Conservation (phyloP, 64 coral and sea anemone genomes). For the Dendrophyllia cribrosa region DNA sequence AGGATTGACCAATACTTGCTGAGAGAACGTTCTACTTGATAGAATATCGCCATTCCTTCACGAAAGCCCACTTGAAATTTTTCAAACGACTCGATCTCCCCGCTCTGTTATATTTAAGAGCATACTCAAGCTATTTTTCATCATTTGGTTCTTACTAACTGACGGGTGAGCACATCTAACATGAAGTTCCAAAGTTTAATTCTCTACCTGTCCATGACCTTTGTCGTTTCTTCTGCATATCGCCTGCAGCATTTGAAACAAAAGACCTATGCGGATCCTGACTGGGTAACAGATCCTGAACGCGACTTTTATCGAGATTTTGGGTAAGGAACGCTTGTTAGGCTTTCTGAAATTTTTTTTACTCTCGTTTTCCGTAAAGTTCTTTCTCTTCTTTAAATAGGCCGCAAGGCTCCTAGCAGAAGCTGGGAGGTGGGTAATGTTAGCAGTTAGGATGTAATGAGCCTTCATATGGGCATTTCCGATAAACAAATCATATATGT, state of each 20-base stretch:
- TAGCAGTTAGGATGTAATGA: no score
- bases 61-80: constrained; percentile 1
- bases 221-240: neutral
- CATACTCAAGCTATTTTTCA: neutral
- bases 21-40: neutral
- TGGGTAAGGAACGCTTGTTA: neutral
- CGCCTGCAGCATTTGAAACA: neutral
- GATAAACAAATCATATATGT: no score
- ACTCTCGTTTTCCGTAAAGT: no score
- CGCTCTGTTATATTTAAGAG: neutral
- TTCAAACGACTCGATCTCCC: neutral
- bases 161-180: neutral
- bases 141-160: neutral
- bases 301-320: neutral
- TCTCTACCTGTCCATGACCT: neutral
- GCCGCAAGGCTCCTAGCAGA: no score
- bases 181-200: neutral
- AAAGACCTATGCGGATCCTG: neutral
- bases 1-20: neutral
- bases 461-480: no score
- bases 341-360: no score
- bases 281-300: neutral
- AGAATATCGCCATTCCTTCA: neutral
- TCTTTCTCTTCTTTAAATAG: no score
- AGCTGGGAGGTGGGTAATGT: no score